phyloP scores from a whole-genome alignment of 2,888 invertebrate species.

The Cheilosia scutellata region DNA sequence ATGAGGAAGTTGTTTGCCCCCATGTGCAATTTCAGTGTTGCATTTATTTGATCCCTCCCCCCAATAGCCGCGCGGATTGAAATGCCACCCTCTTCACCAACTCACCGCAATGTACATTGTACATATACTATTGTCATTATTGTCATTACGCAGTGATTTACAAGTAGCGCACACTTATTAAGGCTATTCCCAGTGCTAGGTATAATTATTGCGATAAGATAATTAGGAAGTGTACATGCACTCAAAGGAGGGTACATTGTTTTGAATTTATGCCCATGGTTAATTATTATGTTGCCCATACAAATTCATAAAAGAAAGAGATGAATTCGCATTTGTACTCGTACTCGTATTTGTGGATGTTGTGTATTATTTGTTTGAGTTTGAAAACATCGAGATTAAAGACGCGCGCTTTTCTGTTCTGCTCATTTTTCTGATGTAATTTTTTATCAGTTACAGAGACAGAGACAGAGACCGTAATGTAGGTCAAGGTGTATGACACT shows the following conservation, averaged over 20 bases:
- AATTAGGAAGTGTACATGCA: constrained; percentile 75
- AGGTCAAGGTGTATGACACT: constrained; percentile 58
- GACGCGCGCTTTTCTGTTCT: constrained; percentile 44
- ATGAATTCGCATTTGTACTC: constrained; percentile 45
- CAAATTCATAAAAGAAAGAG: constrained; percentile 42
- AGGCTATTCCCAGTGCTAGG: constrained; percentile 47
- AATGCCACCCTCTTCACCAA: background rate
- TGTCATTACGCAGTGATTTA: constrained; percentile 27
- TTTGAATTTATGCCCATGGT: constrained; percentile 60
- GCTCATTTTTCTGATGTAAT: constrained; percentile 53
- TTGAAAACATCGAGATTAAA: constrained; percentile 54
- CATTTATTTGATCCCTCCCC: constrained; percentile 15
- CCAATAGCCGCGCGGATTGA: background rate
- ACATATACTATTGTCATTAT: too few relatives aligned
- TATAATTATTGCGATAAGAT: constrained; percentile 74
- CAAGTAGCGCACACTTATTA: constrained; percentile 44
- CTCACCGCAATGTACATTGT: constrained; percentile 10
- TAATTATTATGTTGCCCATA: constrained; percentile 70
- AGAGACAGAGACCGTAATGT: constrained; percentile 33
- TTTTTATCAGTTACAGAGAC: constrained; percentile 57
- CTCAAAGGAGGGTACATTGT: constrained; percentile 70
- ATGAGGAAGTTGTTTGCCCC: constrained; percentile 55
- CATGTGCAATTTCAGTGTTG: constrained; percentile 20
- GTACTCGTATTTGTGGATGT: background rate
- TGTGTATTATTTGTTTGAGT: background rate